Evolutionary conservation across 2,797 vertebrate species (phyloP).

Genomic region (Percopsis omiscomaycus): DNA sequence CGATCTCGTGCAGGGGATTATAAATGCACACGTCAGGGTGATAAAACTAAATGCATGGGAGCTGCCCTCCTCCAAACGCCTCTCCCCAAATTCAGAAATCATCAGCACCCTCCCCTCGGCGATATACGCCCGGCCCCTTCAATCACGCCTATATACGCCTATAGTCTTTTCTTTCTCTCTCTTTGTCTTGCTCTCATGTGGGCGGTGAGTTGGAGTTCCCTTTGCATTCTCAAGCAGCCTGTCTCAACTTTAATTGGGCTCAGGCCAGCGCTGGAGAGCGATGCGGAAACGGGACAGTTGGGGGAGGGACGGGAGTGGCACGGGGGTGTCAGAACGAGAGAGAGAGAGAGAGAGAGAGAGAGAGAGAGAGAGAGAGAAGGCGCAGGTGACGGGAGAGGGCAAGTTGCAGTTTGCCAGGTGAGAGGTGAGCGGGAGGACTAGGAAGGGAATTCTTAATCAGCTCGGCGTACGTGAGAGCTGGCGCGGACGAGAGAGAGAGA

Average conservation of each 20-base stretch:
- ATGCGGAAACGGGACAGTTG: not conserved
- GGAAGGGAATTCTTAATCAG: constrained; percentile 55
- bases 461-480: constrained; percentile 3
- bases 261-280: constrained; percentile 1
- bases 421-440: constrained; percentile 47
- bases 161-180: constrained; percentile 14
- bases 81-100: constrained; percentile 13
- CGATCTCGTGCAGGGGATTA: constrained; percentile 47
- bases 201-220: constrained; percentile 15
- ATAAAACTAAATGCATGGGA: constrained; percentile 38
- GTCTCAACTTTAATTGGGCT: constrained; percentile 13
- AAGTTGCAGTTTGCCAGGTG: constrained; percentile 46
- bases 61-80: constrained; percentile 24
- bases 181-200: constrained; percentile 10
- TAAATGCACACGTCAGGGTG: constrained; percentile 31
- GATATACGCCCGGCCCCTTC: constrained; percentile 18
- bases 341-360: constrained; percentile 8
- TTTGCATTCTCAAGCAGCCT: constrained; percentile 20
- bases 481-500: constrained; percentile 31
- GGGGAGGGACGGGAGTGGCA: constrained; percentile 2
- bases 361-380: not conserved
- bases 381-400: constrained; percentile 24
- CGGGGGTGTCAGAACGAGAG: not conserved
- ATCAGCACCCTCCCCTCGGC: constrained; percentile 21
- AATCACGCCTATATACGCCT: constrained; percentile 16